Percentiles rank a stretch among this genome's conserved stretches.
phyloP scores from a whole-genome alignment of 2,113 vertebrate genomes.

The Hippoglossus stenolepis region DNA sequence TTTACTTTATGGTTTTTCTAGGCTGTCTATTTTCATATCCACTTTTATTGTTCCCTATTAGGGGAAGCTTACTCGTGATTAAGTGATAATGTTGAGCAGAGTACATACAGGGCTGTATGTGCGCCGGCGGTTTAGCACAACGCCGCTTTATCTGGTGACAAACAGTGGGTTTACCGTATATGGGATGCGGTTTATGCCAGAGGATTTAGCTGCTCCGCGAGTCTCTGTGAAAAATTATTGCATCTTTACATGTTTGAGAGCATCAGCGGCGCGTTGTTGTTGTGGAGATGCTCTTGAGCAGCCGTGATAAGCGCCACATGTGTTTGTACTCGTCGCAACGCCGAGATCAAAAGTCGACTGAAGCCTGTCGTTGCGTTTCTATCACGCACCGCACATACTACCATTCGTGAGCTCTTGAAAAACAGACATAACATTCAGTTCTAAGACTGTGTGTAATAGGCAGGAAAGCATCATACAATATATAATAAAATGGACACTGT shows the following conservation, averaged over 20 bases:
- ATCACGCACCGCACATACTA: conserved; percentile 72
- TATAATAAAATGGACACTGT: not conserved
- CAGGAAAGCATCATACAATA: too few species aligned
- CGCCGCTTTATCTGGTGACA: conserved; percentile 16
- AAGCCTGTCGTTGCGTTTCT: conserved; percentile 75
- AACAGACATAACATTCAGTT: not conserved
- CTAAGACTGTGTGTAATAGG: not conserved
- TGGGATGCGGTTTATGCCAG: conserved; percentile 84
- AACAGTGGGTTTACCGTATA: conserved; percentile 45
- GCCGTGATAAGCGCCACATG: conserved; percentile 87
- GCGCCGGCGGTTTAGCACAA: not conserved
- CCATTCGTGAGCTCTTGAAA: conserved; percentile 77
- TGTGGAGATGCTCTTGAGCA: conserved; percentile 87
- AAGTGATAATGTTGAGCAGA: conserved; percentile 30
- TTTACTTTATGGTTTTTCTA: conserved; percentile 34
- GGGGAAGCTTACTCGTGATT: conserved; percentile 46
- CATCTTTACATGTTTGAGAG: conserved; percentile 88
- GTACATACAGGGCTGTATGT: not conserved
- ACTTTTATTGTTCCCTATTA: conserved; percentile 41
- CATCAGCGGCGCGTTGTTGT: conserved; percentile 85
- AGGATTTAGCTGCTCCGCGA: conserved; percentile 91
- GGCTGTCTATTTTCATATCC: conserved; percentile 54
- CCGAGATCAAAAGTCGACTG: conserved; percentile 88
- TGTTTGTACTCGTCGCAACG: conserved; percentile 90
- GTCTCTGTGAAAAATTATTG: conserved; percentile 89